Evolutionary conservation across 2,113 vertebrate genomes (phyloP), one percentile per base, ranked within the genome.

Genomic region (Herpetotheres cachinnans): DNA sequence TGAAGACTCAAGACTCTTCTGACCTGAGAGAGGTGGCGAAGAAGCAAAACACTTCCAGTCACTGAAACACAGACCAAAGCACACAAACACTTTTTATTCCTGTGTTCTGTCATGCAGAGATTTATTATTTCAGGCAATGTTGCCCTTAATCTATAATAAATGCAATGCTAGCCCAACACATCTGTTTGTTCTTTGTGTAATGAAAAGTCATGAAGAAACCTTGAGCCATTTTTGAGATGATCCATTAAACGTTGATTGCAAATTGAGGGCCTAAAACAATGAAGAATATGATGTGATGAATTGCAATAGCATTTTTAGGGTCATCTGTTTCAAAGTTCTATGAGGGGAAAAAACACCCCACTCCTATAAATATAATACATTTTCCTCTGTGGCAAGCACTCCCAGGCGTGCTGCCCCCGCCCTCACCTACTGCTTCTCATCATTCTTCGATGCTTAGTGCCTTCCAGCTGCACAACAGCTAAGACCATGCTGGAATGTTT

Each of bases 391-490:
- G 5, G 62, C 32, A 72, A 34, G n/a, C 2, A 4, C 52, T 36
- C 36, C 44, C 36, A 58, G 50, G 36, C n/a, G 50, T 1, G 3
- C 34, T 2, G 3, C 22, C 21, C 26, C 20, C 9, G 22, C 50
- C 27, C n/a, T 56, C 20, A 7, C 20, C 54, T 49, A 7, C 61
- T 27, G 52, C 38, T 52, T 46, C n/a, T 62, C 61, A 19, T n/a
- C 2, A 0, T 61, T 29, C 40, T 11, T 7, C 1, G 1, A 18
- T 18, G 40, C 40, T 52, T 11, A 18, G 25, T 0, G 4, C 36
- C 49, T n/a, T 49, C 38, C 34, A 30, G 78, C 26, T 32, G 42
- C 47, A 11, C 42, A 26, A 20, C 3, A 3, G 22, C n/a, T 32
- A 36, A 29, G 18, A 30, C n/a, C 5, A 2, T 24, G 16, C 80